A percentile compares a stretch with the other conserved stretches of the same genome.
Evolutionary conservation across 1,140 invertebrate species (phyloP).

Genomic region (Pantala flavescens): DNA sequence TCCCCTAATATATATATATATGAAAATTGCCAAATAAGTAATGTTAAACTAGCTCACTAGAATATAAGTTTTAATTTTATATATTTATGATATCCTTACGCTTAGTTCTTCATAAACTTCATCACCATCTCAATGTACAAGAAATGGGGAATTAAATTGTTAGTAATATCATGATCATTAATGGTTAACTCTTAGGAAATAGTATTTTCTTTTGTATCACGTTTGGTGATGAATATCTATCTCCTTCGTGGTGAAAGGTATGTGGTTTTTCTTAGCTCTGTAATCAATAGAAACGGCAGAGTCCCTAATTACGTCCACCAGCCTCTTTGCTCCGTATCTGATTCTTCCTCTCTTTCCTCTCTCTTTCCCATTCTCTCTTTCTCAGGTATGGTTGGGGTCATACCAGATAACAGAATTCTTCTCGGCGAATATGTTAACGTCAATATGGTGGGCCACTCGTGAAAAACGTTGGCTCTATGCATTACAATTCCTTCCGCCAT

Average conservation of each 20-base stretch:
- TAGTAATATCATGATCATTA: not conserved
- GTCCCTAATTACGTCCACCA: not conserved
- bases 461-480: conserved; percentile 14
- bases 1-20: too few relatives aligned
- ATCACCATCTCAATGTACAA: not conserved
- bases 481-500: not conserved
- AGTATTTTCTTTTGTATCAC: not conserved
- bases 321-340: not conserved
- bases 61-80: too few relatives aligned
- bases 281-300: not conserved
- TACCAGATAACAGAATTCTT: conserved; percentile 35
- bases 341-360: not conserved
- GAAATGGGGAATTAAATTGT: not conserved
- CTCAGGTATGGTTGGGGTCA: conserved; percentile 34
- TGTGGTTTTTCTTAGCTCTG: not conserved
- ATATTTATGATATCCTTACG: too few relatives aligned
- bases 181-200: not conserved
- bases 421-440: conserved; percentile 34
- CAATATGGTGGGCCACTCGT: conserved; percentile 20
- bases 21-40: too few relatives aligned
- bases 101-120: too few relatives aligned
- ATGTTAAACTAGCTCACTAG: too few relatives aligned
- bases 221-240: not conserved
- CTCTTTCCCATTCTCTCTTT: conserved; percentile 20
- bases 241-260: not conserved